Evolutionary conservation across 2,888 invertebrate genomes (phyloP).

Genomic region (Drosophila meridionalis): DNA sequence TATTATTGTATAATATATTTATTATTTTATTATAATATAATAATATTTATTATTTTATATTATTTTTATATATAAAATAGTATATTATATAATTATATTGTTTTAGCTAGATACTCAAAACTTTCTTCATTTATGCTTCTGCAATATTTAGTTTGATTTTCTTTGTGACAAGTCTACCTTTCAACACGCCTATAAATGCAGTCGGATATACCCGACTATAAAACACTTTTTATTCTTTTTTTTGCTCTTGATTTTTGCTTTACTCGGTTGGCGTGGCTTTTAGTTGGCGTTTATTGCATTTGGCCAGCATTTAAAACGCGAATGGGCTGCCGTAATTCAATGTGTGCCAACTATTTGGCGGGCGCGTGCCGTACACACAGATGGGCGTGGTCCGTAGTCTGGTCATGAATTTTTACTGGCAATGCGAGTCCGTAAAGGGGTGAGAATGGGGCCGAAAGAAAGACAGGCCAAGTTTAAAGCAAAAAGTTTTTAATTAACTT

Average conservation of each 20-base stretch:
- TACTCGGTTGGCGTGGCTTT: conserved; percentile 59
- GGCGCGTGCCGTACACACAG: conserved; percentile 24
- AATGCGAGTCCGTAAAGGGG: conserved; percentile 7
- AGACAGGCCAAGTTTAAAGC: background rate
- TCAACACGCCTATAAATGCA: no score
- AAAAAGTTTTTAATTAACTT: background rate
- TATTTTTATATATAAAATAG: no score
- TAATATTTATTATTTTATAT: no score
- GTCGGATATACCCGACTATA: conserved; percentile 1
- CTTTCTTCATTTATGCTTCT: no score
- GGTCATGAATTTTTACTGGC: conserved; percentile 30
- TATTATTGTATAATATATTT: no score
- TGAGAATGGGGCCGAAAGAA: background rate
- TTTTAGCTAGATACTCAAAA: no score
- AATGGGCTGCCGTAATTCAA: conserved; percentile 63
- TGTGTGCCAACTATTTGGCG: conserved; percentile 66
- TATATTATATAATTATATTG: no score
- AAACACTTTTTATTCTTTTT: conserved; percentile 10
- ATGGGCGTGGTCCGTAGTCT: conserved; percentile 36
- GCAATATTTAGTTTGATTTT: no score
- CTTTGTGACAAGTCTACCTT: no score
- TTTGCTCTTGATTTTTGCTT: conserved; percentile 18
- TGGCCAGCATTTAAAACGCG: conserved; percentile 69
- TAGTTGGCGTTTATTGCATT: conserved; percentile 73
- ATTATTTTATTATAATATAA: no score